Evolutionary conservation across 2,113 vertebrate species (phyloP).

Genomic region (Paratilapia polleni): DNA sequence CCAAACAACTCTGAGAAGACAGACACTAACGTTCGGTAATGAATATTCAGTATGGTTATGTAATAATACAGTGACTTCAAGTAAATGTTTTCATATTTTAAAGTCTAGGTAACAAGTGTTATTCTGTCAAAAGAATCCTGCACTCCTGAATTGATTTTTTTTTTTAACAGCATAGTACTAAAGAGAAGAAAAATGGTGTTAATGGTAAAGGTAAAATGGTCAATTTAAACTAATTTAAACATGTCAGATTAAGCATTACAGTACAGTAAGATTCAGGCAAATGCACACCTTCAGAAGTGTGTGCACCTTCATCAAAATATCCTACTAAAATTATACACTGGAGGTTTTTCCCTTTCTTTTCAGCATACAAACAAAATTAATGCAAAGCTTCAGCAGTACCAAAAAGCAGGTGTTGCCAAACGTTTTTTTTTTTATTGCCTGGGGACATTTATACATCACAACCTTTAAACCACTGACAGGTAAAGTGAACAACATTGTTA

Average conservation of each 20-base stretch:
- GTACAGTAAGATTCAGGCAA: too few species aligned
- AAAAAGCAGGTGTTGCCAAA: not conserved
- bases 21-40: not conserved
- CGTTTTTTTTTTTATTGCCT: not conserved
- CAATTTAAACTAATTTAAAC: too few species aligned
- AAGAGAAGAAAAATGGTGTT: too few species aligned
- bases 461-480: not conserved
- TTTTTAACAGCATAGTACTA: too few species aligned
- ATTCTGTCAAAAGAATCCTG: not conserved
- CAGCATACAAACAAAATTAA: not conserved
- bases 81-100: not conserved
- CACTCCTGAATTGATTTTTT: not conserved
- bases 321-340: not conserved
- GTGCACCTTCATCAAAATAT: not conserved
- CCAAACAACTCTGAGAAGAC: not conserved
- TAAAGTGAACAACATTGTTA: not conserved
- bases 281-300: not conserved
- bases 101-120: not conserved
- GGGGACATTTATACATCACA: not conserved
- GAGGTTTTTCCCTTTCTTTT: not conserved
- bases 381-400: not conserved
- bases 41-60: not conserved
- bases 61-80: not conserved
- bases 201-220: too few species aligned
- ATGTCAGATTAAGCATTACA: too few species aligned